Evolutionary conservation across 2,888 invertebrate genomes (phyloP).

Genomic region (Cyclophora albipunctata): DNA sequence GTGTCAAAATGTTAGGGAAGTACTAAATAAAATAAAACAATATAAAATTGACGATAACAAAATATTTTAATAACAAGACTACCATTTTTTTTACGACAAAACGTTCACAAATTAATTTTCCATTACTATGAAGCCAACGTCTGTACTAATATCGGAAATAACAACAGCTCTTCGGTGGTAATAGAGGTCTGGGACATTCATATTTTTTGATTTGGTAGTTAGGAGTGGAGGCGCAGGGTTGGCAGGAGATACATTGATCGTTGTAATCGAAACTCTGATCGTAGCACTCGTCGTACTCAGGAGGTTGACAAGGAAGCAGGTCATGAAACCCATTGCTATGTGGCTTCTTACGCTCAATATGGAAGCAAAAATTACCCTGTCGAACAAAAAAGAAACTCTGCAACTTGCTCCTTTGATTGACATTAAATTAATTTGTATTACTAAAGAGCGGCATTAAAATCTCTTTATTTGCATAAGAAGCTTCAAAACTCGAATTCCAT

Average conservation of each 20-base stretch:
- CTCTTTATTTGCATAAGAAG: constrained; percentile 57
- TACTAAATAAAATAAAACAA: constrained; percentile 5
- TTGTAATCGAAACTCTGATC: neutral
- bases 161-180: constrained; percentile 28
- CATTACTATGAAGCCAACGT: constrained; percentile 12
- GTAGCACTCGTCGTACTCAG: constrained; percentile 3
- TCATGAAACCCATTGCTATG: neutral
- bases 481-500: constrained; percentile 44
- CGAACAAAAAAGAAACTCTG: constrained; percentile 21
- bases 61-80: constrained; percentile 37
- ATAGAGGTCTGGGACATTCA: constrained; percentile 23
- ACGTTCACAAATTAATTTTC: constrained; percentile 18
- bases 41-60: constrained; percentile 14
- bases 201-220: constrained; percentile 33
- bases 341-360: constrained; percentile 43
- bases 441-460: constrained; percentile 21
- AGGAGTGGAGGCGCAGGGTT: constrained; percentile 18
- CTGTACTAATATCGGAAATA: constrained; percentile 19
- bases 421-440: constrained; percentile 13
- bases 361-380: constrained; percentile 57
- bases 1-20: too few relatives aligned
- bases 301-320: constrained; percentile 11
- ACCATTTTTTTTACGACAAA: constrained; percentile 37
- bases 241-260: constrained; percentile 15
- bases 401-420: neutral